Base-by-base conservation (phyloP, 1,140 invertebrate genomes). In the Portunus trituberculatus region DNA sequence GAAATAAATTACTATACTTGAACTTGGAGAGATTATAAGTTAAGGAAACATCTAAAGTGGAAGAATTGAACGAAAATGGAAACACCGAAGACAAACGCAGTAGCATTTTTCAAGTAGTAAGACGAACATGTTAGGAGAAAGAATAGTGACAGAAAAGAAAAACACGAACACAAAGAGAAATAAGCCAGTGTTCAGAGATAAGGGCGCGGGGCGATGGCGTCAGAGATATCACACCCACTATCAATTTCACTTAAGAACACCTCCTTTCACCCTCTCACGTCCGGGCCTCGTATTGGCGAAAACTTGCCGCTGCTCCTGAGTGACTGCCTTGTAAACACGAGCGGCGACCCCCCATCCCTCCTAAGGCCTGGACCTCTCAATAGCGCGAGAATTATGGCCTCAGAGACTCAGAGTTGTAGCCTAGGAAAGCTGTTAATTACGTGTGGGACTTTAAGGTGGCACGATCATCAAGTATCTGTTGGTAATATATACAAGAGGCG, bases 221-320 rank as follows among this genome's bases (percentile, higher is more conserved):
- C 52, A 20, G 2, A 10, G 52, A 59, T 59, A 76, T 76, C 16
- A 76, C 67, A 76, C 20, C 67, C 12, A 7, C 67, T 7, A 76
- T 76, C 20, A 7, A 76, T 76, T 76, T 76, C 67, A 12, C 67
- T n/a, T 76, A 76, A 76, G 67, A 76, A 76, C 67, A 76, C 67
- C 20, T 25, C 67, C 67, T 76, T 76, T 25, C 67, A 76, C 67
- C 67, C 67, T 8, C 67, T 76, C 67, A 76, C 67, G 67, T 76
- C 67, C 67, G 67, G 67, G 67, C 67, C 67, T 76, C 67, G 20
- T 76, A 76, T 76, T n/a, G 67, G 67, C 67, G 67, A 76, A 76
- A 76, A n/a, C 67, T 76, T 76, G 25, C 16, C 20, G 25, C 67
- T 7, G 16, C 67, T n/a, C 16, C 20, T 76, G 67, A 76, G 67